These are phyloP conservation scores for Trachemys scripta DNA, from an alignment of 2,113 vertebrate genomes.

Conservation along the genomic window DNA sequence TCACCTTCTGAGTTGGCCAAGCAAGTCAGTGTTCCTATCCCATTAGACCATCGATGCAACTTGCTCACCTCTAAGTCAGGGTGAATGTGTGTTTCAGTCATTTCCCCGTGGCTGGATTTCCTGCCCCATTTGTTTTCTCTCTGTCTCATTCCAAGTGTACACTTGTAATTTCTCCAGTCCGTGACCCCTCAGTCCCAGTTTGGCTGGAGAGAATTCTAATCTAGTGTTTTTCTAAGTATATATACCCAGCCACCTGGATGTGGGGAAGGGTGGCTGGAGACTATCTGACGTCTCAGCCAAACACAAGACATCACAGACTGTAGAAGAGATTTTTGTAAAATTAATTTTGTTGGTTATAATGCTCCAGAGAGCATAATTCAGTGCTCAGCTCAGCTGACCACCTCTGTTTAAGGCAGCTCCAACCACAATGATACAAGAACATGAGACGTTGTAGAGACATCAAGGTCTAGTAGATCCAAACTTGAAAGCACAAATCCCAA, in stretches of 20 bases:
- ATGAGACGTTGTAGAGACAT: accelerated
- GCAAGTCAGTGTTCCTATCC: background rate
- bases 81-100: background rate
- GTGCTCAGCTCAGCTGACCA: background rate
- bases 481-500: background rate
- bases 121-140: background rate
- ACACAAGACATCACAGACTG: background rate
- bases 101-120: background rate
- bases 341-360: conserved; percentile 18
- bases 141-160: background rate
- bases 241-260: background rate
- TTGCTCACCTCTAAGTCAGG: background rate
- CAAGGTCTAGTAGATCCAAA: background rate
- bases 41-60: background rate
- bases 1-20: background rate
- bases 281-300: conserved; percentile 39
- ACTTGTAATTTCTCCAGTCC: background rate
- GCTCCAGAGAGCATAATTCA: background rate
- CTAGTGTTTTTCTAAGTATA: background rate
- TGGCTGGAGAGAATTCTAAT: background rate
- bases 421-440: accelerated
- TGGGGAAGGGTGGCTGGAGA: background rate
- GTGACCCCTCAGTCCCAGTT: background rate
- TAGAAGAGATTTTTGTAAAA: conserved; percentile 33
- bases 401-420: accelerated